Evolutionary conservation across 2,888 invertebrate genomes (phyloP).

Genomic region (Parnassius mnemosyne): DNA sequence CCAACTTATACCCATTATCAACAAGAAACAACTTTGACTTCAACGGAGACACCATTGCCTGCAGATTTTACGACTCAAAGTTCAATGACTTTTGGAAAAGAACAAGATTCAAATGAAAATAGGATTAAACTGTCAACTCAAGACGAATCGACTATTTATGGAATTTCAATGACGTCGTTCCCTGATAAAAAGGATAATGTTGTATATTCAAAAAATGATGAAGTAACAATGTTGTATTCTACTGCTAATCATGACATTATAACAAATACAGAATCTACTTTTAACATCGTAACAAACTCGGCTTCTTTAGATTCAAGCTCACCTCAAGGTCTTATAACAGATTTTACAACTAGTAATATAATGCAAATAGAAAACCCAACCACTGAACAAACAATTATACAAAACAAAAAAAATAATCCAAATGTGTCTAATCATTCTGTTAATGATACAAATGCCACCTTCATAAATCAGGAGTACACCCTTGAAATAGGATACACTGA

Average conservation of each 20-base stretch:
- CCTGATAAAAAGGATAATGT: not conserved
- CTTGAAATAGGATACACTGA: not conserved
- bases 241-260: not conserved
- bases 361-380: too few species aligned
- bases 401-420: too few species aligned
- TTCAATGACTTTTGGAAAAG: not conserved
- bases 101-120: not conserved
- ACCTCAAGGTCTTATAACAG: too few species aligned
- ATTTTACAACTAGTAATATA: too few species aligned
- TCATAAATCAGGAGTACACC: not conserved
- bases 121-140: not conserved
- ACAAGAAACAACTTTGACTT: conserved; percentile 1
- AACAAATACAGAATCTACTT: not conserved
- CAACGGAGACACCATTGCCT: not conserved
- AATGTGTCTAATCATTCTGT: too few species aligned
- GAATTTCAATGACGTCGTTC: not conserved
- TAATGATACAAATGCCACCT: too few species aligned
- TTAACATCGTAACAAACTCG: too few species aligned
- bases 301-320: too few species aligned
- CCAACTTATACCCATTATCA: not conserved
- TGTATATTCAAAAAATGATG: not conserved
- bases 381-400: too few species aligned
- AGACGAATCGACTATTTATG: not conserved
- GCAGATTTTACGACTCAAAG: conserved; percentile 3
- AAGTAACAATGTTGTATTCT: not conserved